Evolutionary conservation across 2,888 invertebrate genomes (phyloP), one percentile per base, ranked within the genome.

Genomic region (Mythimna lalbum): DNA sequence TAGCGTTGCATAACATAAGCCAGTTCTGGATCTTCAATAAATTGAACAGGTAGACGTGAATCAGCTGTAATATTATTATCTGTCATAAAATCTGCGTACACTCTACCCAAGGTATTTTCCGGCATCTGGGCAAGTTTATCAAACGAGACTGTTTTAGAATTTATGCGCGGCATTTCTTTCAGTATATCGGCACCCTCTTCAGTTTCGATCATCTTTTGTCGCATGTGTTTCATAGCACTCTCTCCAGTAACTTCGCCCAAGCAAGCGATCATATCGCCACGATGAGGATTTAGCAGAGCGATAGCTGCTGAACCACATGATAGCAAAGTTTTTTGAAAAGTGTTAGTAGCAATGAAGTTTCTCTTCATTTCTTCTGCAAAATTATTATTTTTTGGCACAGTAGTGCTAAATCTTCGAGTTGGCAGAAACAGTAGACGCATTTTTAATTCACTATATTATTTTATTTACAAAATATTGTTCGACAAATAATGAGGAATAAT

Each of bases 1-100:
- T 99, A 99, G 67, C 99, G 96, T 92, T 99, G 99, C 98, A 99
- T 99, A 59, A 99, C 98, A 94, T 99, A 99, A 6, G 99, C 99
- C 84, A 99, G 93, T 79, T 99, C 98, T 2, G 97, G 95, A 92
- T 99, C 98, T 81, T 98, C 97, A 61, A 99, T 97, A 94, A 99
- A 99, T 87, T 98, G 98, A 0, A 99, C 99, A 21, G 98, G 97
- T 81, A 98, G 96, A 78, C 99, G 96, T 47, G 98, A 98, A 96
- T 99, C 99, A 0, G 99, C 99, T 7, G 98, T 98, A 1, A 99
- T 99, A 84, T 98, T 97, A 95, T 99, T 98, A 74, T 97, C 96
- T 71, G 96, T 96, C 86, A 99, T 96, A 93, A 99, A 99, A 84
- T 98, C 96, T 73, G 97, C 97, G 93, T 99, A 99, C 7, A 97